Conservation (phyloP, 2,113 vertebrate genomes). For the Chunga burmeisteri region DNA sequence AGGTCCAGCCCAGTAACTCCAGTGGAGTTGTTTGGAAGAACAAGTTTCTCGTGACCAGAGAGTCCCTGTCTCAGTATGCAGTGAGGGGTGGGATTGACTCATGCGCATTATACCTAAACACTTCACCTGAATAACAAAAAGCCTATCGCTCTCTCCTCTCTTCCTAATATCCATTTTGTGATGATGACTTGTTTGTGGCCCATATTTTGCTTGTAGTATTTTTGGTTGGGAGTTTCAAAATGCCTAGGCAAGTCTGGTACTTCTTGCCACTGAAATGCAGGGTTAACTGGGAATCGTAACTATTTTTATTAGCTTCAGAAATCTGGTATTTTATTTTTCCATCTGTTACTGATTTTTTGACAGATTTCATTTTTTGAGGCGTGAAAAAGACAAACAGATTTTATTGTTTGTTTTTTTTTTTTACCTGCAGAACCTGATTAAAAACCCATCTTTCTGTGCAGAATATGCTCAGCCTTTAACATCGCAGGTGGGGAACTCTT, state of each 20-base stretch:
- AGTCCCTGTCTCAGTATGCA: neutral
- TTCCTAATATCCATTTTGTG: neutral
- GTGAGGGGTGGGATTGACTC: neutral
- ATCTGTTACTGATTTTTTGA: neutral
- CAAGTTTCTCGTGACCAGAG: neutral
- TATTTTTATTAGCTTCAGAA: conserved; percentile 2
- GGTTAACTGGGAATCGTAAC: neutral
- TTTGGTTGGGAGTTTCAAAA: neutral
- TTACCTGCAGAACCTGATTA: neutral
- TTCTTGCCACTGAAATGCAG: neutral
- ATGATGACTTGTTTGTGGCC: neutral
- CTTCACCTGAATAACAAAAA: neutral
- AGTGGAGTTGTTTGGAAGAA: neutral
- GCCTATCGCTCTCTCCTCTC: neutral
- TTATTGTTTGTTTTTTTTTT: neutral
- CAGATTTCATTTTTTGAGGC: neutral
- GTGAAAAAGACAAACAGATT: neutral
- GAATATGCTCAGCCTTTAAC: neutral
- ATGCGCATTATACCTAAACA: neutral
- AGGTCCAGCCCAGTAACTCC: neutral
- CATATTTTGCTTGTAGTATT: neutral
- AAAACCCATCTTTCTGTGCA: neutral
- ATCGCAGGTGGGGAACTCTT: neutral
- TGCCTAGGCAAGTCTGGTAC: neutral
- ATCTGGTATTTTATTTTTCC: neutral